Percentiles rank a stretch among this genome's conserved stretches.
phyloP scores from a whole-genome alignment of 2,797 vertebrate species.

The Brachymystax lenok region DNA sequence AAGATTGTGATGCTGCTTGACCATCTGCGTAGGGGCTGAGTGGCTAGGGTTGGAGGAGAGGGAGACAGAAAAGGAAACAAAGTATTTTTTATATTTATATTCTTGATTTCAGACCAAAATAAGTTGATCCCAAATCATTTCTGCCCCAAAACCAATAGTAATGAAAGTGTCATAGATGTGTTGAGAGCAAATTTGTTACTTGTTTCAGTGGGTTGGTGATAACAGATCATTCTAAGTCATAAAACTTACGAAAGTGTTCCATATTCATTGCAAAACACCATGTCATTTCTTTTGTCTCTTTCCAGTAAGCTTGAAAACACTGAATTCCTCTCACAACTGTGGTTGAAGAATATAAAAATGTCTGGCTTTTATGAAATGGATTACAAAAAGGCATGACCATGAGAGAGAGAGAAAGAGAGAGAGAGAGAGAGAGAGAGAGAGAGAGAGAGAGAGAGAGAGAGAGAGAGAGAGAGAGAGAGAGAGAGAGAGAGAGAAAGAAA shows the following conservation, averaged over 20 bases:
- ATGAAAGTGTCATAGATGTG: constrained; percentile 26
- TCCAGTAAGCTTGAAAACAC: constrained; percentile 10
- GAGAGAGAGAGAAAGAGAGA: not conserved
- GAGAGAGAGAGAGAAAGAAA: constrained; percentile 20
- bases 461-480: constrained; percentile 7
- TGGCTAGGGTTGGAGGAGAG: too few species aligned
- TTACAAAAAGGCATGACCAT: not conserved
- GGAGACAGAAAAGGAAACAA: too few species aligned
- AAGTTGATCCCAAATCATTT: not conserved
- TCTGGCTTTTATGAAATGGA: constrained; percentile 18
- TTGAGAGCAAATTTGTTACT: constrained; percentile 43
- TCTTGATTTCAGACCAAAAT: not conserved
- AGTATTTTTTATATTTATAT: not conserved
- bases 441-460: not conserved
- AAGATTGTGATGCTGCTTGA: too few species aligned
- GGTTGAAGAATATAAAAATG: constrained; percentile 12
- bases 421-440: not conserved
- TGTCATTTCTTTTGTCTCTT: constrained; percentile 12
- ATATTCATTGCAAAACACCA: constrained; percentile 49
- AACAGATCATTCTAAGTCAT: constrained; percentile 35
- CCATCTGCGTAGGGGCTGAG: too few species aligned
- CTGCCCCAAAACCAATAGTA: constrained; percentile 48
- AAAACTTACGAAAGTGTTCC: constrained; percentile 46
- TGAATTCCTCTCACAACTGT: constrained; percentile 29
- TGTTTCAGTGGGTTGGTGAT: constrained; percentile 44